phyloP scores from a whole-genome alignment of 2,888 invertebrate species.

The Amphimallon solstitiale region DNA sequence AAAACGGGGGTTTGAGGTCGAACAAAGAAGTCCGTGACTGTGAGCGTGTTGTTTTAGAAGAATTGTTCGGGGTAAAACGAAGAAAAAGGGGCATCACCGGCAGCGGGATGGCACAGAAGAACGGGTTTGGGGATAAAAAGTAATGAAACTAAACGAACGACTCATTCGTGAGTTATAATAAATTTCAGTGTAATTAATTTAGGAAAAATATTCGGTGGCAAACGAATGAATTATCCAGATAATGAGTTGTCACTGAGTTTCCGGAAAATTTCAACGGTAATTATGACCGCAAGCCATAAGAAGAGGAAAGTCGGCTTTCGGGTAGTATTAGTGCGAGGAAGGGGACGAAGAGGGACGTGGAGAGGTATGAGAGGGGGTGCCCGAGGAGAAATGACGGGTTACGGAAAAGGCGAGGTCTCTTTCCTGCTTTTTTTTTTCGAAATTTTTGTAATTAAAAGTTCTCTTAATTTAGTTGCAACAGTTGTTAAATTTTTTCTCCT shows the following conservation, averaged over 20 bases:
- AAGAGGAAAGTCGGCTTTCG: not conserved
- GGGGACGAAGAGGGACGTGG: not conserved
- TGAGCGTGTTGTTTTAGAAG: conserved; percentile 11
- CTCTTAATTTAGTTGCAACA: conserved; percentile 57
- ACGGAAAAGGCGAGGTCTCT: conserved; percentile 2
- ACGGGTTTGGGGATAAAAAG: conserved; percentile 6
- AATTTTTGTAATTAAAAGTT: conserved; percentile 57
- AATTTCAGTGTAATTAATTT: conserved; percentile 37
- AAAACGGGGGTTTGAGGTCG: not conserved
- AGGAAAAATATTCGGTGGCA: conserved; percentile 36
- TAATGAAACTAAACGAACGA: conserved; percentile 21
- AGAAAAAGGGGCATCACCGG: not conserved
- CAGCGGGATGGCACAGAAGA: not conserved
- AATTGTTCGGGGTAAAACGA: not conserved
- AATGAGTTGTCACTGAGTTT: conserved; percentile 48
- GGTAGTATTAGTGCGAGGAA: not conserved
- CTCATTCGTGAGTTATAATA: conserved; percentile 17
- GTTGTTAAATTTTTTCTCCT: conserved; percentile 49
- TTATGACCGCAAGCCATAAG: conserved; percentile 45
- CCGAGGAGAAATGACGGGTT: not conserved
- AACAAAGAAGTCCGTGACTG: conserved; percentile 16
- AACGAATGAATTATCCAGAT: conserved; percentile 47
- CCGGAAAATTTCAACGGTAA: conserved; percentile 45
- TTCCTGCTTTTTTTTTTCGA: conserved; percentile 44
- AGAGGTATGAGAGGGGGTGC: not conserved